Conservation (phyloP, 2,113 vertebrate species). For the Vimba vimba region DNA sequence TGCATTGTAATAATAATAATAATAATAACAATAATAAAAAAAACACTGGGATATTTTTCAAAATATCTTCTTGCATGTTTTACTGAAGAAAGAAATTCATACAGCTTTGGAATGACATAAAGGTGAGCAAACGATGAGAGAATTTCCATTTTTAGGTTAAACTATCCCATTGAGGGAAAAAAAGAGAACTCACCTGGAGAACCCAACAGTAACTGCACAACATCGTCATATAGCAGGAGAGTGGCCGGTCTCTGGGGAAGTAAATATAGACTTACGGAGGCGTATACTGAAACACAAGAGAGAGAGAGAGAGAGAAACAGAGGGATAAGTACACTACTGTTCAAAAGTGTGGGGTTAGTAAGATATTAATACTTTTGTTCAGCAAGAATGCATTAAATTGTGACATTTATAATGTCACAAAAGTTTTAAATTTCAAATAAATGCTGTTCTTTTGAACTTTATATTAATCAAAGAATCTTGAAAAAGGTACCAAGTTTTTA, state of each 20-base stretch:
- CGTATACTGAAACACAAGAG: constrained; percentile 74
- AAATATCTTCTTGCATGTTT: not conserved
- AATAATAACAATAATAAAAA: not conserved
- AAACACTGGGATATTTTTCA: not conserved
- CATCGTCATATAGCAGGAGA: constrained; percentile 85
- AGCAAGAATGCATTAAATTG: not conserved
- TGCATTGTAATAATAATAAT: not conserved
- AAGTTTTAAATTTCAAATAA: not conserved
- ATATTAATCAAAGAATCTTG: too few species aligned
- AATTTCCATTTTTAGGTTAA: not conserved
- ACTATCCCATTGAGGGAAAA: not conserved
- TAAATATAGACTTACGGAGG: constrained; percentile 83
- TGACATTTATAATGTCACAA: not conserved
- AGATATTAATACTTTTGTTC: not conserved
- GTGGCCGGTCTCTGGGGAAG: constrained; percentile 83
- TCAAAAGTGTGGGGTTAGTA: not conserved
- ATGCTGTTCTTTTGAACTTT: not conserved
- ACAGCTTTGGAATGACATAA: not conserved
- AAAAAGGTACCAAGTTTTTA: too few species aligned
- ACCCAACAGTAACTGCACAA: constrained; percentile 83
- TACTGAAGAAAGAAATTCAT: not conserved
- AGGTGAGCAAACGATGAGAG: not conserved
- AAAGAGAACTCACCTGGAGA: constrained; percentile 77
- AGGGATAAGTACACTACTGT: not conserved
- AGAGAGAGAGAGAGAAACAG: constrained; percentile 20